Evolutionary conservation across 2,113 vertebrate genomes (phyloP).

Genomic region (Myotis brandtii): DNA sequence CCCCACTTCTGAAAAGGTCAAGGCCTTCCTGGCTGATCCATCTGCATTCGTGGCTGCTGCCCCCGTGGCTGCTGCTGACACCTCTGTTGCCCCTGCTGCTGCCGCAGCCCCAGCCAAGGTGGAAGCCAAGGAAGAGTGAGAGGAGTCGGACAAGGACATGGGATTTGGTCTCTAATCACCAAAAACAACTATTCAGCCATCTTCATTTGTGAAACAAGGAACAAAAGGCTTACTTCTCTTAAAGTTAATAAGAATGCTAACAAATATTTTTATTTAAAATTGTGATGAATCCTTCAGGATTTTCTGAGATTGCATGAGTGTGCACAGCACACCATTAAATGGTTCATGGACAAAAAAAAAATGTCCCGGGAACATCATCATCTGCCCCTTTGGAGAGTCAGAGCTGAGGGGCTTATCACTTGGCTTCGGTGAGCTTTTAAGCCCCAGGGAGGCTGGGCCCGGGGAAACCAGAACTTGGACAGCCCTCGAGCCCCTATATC

Average conservation of each 20-base stretch:
- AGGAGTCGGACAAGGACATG: neutral
- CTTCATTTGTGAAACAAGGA: neutral
- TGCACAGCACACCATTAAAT: neutral
- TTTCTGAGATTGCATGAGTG: neutral
- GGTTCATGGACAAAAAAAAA: neutral
- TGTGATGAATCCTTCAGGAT: neutral
- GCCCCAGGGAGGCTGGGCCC: neutral
- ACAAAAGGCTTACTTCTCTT: neutral
- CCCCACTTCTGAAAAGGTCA: neutral
- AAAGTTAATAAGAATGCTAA: neutral
- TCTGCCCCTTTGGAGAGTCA: neutral
- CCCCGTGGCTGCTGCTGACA: neutral
- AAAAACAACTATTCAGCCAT: neutral
- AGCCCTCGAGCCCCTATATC: neutral
- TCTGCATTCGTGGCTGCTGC: neutral
- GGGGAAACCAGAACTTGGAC: neutral
- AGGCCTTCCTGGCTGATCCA: neutral
- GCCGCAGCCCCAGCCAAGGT: neutral
- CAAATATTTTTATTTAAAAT: conserved; percentile 12
- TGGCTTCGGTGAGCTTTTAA: neutral
- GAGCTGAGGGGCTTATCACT: neutral
- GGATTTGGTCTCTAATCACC: neutral
- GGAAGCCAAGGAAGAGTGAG: neutral
- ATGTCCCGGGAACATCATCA: neutral
- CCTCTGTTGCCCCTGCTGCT: neutral